Evolutionary conservation across 2,113 vertebrate genomes (phyloP).

Genomic region (Gasterosteus nipponicus): DNA sequence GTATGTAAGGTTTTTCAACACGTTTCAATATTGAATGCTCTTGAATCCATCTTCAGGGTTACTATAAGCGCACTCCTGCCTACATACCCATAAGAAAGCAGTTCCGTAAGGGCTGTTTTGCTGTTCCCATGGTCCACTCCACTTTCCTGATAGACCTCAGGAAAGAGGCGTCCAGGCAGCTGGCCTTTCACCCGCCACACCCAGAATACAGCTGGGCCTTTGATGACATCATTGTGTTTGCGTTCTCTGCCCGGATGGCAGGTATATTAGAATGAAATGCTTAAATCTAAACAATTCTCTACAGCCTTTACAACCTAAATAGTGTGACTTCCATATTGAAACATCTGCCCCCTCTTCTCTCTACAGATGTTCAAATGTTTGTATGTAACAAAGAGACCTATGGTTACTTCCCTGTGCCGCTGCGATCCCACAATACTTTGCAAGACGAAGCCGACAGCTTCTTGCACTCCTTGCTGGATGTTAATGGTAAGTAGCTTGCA

Average conservation of each 20-base stretch:
- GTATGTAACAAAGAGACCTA: slow-evolving; percentile 88
- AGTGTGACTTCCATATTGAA: background rate
- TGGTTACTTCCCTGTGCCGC: slow-evolving; percentile 88
- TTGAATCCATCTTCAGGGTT: slow-evolving; percentile 80
- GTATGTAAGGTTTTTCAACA: background rate
- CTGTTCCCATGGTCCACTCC: slow-evolving; percentile 96
- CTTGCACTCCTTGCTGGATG: slow-evolving; percentile 86
- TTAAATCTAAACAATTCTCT: background rate
- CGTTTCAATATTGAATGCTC: background rate
- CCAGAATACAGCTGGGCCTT: slow-evolving; percentile 91
- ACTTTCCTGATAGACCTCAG: slow-evolving; percentile 91
- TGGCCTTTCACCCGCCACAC: slow-evolving; percentile 90
- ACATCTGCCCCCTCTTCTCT: slow-evolving; percentile 13
- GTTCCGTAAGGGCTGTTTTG: slow-evolving; percentile 87
- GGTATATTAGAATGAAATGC: slow-evolving; percentile 72
- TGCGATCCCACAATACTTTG: slow-evolving; percentile 86
- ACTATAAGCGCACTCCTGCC: slow-evolving; percentile 90
- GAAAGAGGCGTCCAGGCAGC: slow-evolving; percentile 82
- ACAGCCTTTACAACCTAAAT: background rate
- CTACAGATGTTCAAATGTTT: slow-evolving; percentile 91
- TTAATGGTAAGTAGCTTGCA: slow-evolving; percentile 84
- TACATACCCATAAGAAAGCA: slow-evolving; percentile 91
- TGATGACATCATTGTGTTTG: slow-evolving; percentile 95
- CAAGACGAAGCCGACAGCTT: slow-evolving; percentile 91
- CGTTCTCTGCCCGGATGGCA: slow-evolving; percentile 89